These are phyloP conservation scores for Choreutis nemorana DNA, from an alignment of 2,888 invertebrate genomes.

Conservation along the genomic window DNA sequence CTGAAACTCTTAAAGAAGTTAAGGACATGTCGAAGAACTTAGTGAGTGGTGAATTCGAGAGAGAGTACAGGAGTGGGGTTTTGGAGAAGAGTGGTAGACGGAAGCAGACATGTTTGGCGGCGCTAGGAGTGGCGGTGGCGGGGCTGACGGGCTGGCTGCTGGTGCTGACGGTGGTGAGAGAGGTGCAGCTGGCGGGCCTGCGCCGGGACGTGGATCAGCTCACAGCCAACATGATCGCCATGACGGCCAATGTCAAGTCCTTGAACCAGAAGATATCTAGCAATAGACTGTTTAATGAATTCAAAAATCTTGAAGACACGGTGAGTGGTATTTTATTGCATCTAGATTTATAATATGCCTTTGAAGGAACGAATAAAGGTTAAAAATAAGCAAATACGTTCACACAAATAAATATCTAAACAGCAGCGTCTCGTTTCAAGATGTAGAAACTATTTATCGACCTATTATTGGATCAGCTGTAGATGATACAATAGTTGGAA, in stretches of 20 bases:
- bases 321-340: slow-evolving; percentile 32
- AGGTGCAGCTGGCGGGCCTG: slow-evolving; percentile 38
- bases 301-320: slow-evolving; percentile 46
- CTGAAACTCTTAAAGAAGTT: slow-evolving; percentile 34
- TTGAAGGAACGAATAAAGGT: too few relatives aligned
- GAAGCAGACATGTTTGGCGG: slow-evolving; percentile 27
- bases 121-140: slow-evolving; percentile 22
- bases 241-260: slow-evolving; percentile 39
- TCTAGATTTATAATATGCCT: too few relatives aligned
- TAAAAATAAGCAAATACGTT: too few relatives aligned
- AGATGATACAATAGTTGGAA: too few relatives aligned
- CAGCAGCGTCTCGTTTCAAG: too few relatives aligned
- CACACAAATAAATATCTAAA: too few relatives aligned
- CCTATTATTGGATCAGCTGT: too few relatives aligned
- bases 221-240: slow-evolving; percentile 39
- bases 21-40: slow-evolving; percentile 53
- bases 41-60: slow-evolving; percentile 53
- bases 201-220: slow-evolving; percentile 43
- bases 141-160: slow-evolving; percentile 32
- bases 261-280: slow-evolving; percentile 40
- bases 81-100: slow-evolving; percentile 26
- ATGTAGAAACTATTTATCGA: too few relatives aligned
- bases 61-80: slow-evolving; percentile 32
- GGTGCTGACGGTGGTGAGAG: slow-evolving; percentile 38
- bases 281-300: slow-evolving; percentile 41